Evolutionary conservation across 2,888 invertebrate genomes (phyloP).

Genomic region (Apamea anceps): DNA sequence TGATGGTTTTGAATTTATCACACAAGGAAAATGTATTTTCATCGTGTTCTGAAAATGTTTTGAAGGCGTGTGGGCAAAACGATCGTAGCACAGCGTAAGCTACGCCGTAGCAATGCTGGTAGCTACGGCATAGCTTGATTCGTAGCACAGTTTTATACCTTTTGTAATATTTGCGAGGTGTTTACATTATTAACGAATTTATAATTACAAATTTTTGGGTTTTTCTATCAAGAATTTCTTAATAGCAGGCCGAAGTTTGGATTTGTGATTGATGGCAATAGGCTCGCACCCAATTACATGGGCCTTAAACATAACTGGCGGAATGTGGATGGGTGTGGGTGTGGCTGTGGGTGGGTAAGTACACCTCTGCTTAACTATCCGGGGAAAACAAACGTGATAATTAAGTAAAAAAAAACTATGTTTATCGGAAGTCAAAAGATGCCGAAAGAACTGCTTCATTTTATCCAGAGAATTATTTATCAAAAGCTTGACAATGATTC

Average conservation of each 20-base stretch:
- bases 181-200: background rate
- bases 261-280: too few relatives aligned
- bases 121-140: constrained; percentile 8
- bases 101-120: background rate
- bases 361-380: too few relatives aligned
- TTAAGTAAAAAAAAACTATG: too few relatives aligned
- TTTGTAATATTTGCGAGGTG: background rate
- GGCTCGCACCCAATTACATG: too few relatives aligned
- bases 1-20: constrained; percentile 11
- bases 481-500: background rate
- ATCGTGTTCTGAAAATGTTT: background rate
- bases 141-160: background rate
- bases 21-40: constrained; percentile 4
- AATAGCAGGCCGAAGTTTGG: too few relatives aligned
- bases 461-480: too few relatives aligned
- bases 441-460: too few relatives aligned
- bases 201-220: background rate
- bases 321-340: too few relatives aligned
- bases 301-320: too few relatives aligned
- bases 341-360: too few relatives aligned
- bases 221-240: background rate
- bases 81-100: background rate
- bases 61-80: background rate
- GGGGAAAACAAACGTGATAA: background rate
- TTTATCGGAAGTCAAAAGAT: background rate